These are phyloP conservation scores for Phengaris arion DNA, from an alignment of 2,888 invertebrate species.

Conservation along the genomic window DNA sequence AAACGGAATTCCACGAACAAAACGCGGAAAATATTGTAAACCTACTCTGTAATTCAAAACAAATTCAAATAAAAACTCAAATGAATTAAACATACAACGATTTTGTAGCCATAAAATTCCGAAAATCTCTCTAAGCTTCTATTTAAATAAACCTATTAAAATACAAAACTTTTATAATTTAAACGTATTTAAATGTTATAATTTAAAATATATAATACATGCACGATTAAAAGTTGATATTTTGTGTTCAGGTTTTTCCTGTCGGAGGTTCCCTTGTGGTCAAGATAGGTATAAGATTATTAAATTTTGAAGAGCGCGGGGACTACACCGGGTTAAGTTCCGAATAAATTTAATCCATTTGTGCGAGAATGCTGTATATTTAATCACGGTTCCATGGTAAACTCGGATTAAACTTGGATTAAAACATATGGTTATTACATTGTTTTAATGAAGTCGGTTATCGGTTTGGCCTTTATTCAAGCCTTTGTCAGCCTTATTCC, in stretches of 20 bases:
- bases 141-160: constrained; percentile 29
- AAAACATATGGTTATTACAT: constrained; percentile 1
- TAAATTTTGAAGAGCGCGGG: constrained; percentile 11
- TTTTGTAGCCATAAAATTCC: constrained; percentile 25
- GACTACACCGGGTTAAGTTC: background rate
- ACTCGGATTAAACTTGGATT: background rate
- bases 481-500: too few species aligned
- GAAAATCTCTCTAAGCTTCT: constrained; percentile 26
- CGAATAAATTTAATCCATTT: constrained; percentile 7
- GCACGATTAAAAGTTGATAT: constrained; percentile 29
- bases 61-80: constrained; percentile 18
- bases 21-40: background rate
- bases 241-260: background rate
- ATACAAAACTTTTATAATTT: constrained; percentile 30
- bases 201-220: constrained; percentile 18
- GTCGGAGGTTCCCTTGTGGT: constrained; percentile 18
- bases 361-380: background rate
- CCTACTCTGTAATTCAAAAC: constrained; percentile 12
- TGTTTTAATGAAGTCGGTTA: constrained; percentile 1
- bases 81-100: constrained; percentile 22
- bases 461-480: background rate
- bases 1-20: background rate
- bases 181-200: constrained; percentile 13
- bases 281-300: constrained; percentile 28
- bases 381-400: background rate